These are phyloP conservation scores for Chamaea fasciata DNA, from an alignment of 2,113 vertebrate species.

Conservation along the genomic window DNA sequence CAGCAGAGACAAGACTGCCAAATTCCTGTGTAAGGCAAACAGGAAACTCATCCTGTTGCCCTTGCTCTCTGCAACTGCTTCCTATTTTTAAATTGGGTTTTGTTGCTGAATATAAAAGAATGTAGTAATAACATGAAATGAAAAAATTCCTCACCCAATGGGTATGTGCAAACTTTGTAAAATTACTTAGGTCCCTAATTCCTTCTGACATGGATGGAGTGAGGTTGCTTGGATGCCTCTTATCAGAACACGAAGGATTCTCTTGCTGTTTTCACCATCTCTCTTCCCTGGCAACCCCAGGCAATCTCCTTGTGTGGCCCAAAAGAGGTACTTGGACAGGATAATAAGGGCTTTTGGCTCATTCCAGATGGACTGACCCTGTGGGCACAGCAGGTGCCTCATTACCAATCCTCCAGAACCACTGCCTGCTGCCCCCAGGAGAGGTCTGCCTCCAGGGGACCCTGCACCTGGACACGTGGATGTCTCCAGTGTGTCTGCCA, in stretches of 20 bases:
- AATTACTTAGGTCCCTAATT: neutral
- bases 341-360: neutral
- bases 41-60: neutral
- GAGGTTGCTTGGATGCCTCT: neutral
- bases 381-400: neutral
- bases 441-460: accelerated
- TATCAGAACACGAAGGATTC: neutral
- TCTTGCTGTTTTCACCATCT: neutral
- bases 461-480: accelerated
- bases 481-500: accelerated
- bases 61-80: neutral
- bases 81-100: conserved; percentile 29
- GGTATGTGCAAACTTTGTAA: neutral
- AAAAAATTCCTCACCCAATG: neutral
- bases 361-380: accelerated
- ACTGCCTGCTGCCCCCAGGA: neutral
- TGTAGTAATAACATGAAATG: neutral
- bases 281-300: neutral
- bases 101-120: neutral
- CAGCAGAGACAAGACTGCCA: neutral
- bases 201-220: neutral
- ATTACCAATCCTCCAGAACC: neutral
- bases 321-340: neutral
- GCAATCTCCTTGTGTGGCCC: neutral
- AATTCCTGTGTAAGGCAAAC: neutral